Evolutionary conservation across 2,113 vertebrate genomes (phyloP), one percentile per base, ranked within the genome.

Genomic region (Ictalurus furcatus): DNA sequence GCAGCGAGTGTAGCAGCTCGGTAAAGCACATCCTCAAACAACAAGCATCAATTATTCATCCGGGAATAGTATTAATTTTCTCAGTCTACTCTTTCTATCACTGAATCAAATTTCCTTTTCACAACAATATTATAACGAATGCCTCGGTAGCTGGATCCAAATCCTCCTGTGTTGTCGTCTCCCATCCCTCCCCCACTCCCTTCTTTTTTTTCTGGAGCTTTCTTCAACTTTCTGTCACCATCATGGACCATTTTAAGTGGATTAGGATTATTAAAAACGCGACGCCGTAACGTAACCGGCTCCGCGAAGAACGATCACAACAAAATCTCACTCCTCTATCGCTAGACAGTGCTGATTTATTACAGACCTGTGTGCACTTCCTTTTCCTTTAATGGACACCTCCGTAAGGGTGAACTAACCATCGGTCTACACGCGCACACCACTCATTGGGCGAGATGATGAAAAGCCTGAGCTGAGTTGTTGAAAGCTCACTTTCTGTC

Each of bases 11-110:
- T 69, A 54, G 84, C 52, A 56, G 85, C 91, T 83, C 82, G 65
- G 65, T 71, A 86, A 71, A 79, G 58, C 71, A 21, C 76, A 83
- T 88, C 76, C 91, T 91, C 79, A 88, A 59, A 61, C 37, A 56
- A 88, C 89, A 90, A 87, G 88, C 86, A 93, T 93, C 90, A 89
- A 93, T 93, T 94, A 94, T 95, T 95, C 88, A 93, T 87, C 85
- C 79, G 4, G 7, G 56, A 91, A 87, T 89, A 79, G 58, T 90
- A 91, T 92, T 91, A 90, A 85, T 90, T 89, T 87, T 81, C 90
- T 90, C 65, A 65, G 71, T 80, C 87, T 87, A 74, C 78, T 73
- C 85, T 78, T 80, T 81, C 40, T 63, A 88, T 74, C 76, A 65
- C 85, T 30, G 61, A 83, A 87, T 48, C 85, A 74, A 87, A 87